phyloP scores from a whole-genome alignment of 2,113 vertebrate species.

The Hassar affinis region DNA sequence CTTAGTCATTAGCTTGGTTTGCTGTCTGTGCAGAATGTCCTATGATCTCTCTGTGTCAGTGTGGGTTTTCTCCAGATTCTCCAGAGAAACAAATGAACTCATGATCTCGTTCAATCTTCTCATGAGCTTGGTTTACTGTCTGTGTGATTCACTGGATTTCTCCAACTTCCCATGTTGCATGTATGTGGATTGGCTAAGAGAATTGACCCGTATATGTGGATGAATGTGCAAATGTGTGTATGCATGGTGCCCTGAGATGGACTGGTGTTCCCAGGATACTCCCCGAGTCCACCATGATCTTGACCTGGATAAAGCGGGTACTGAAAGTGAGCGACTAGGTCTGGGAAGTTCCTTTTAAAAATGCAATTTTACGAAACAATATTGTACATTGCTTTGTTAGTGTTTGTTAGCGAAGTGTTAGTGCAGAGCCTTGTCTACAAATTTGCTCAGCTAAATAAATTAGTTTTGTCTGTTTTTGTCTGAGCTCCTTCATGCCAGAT shows the following conservation, averaged over 20 bases:
- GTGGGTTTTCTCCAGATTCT: neutral
- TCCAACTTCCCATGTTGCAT: neutral
- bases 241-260: neutral
- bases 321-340: neutral
- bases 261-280: neutral
- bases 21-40: neutral
- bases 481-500: neutral
- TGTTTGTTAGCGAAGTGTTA: neutral
- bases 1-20: neutral
- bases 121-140: neutral
- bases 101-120: neutral
- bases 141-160: neutral
- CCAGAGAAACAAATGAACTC: neutral
- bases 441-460: slow-evolving; percentile 1
- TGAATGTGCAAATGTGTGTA: neutral
- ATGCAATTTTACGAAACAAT: neutral
- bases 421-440: neutral
- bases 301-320: neutral
- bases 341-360: neutral
- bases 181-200: neutral
- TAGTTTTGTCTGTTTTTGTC: neutral
- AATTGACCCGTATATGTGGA: neutral
- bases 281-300: neutral
- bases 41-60: neutral
- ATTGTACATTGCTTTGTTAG: neutral